Evolutionary conservation across 2,888 invertebrate species (phyloP).

Genomic region (Nephrotoma flavescens): DNA sequence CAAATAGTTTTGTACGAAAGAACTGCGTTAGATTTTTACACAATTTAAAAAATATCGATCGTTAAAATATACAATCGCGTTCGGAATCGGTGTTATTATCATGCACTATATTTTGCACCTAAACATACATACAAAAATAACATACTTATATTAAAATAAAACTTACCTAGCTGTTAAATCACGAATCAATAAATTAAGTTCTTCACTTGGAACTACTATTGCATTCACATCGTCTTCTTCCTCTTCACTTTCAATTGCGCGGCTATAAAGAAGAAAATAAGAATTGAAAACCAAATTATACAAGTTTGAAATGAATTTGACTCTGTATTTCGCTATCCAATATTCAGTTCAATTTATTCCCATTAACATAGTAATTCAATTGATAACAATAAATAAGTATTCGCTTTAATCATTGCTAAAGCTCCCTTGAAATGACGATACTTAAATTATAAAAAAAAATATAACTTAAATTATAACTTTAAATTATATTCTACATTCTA

Average conservation of each 20-base stretch:
- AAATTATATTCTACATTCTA: background rate
- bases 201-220: constrained; percentile 33
- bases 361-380: background rate
- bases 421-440: too few relatives aligned
- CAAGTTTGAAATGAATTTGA: background rate
- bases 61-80: background rate
- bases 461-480: too few relatives aligned
- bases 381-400: background rate
- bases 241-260: constrained; percentile 58
- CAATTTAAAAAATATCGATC: background rate
- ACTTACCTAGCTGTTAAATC: constrained; percentile 45
- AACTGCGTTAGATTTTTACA: too few relatives aligned
- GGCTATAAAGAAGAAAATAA: constrained; percentile 25
- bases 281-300: background rate
- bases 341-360: background rate
- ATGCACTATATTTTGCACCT: background rate
- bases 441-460: too few relatives aligned
- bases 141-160: background rate
- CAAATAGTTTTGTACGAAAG: too few relatives aligned
- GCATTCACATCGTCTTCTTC: constrained; percentile 52
- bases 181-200: constrained; percentile 46
- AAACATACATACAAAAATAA: background rate
- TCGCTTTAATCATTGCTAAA: background rate
- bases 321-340: background rate
- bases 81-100: background rate